Evolutionary conservation across 2,797 vertebrate species (phyloP).

Genomic region (Cossypha polioptera): DNA sequence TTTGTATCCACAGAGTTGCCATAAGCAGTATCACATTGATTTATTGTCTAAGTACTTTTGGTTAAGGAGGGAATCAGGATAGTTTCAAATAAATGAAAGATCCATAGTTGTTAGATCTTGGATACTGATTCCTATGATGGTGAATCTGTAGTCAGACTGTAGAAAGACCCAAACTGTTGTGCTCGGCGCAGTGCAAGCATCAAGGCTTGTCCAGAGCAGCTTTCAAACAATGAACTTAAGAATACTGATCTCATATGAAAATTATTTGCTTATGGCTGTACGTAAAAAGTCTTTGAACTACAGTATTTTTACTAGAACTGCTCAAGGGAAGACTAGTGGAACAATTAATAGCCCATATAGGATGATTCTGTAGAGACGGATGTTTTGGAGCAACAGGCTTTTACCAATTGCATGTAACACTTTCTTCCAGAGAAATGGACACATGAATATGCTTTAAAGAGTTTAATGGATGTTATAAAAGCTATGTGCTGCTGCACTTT

Average conservation of each 20-base stretch:
- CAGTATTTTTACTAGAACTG: not conserved
- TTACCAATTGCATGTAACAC: not conserved
- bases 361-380: not conserved
- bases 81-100: not conserved
- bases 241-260: not conserved
- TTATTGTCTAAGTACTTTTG: not conserved
- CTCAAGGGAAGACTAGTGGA: not conserved
- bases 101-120: not conserved
- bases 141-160: not conserved
- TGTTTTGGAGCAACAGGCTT: not conserved
- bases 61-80: not conserved
- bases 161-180: not conserved
- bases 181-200: not conserved
- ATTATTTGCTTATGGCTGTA: not conserved
- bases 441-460: not conserved
- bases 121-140: not conserved
- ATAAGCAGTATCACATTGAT: not conserved
- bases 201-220: not conserved
- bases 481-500: not conserved
- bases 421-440: not conserved
- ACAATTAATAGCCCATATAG: not conserved
- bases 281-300: not conserved
- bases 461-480: slow-evolving; percentile 2
- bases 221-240: not conserved
- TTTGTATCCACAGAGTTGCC: not conserved